Evolutionary conservation across 2,888 invertebrate genomes (phyloP), one percentile per base, ranked within the genome.

Genomic region (Ectemnius cavifrons): DNA sequence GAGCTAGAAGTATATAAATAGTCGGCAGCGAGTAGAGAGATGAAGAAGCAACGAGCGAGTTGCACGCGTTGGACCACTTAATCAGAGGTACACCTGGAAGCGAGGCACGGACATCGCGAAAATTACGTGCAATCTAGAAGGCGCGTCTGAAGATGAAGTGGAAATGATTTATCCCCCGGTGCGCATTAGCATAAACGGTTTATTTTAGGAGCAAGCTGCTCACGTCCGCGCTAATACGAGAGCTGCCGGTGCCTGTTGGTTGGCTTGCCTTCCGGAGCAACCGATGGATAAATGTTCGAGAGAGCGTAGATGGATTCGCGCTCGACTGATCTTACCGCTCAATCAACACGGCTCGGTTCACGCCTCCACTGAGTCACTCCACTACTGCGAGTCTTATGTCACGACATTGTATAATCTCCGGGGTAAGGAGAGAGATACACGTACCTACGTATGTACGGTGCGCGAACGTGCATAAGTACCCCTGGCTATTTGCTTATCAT

Each of bases 301-400:
- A 64, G 64, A 61, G 52, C 20, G 65, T 20, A 28, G 71, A 79
- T 82, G 83, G 77, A 86, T 85, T 85, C 80, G 81, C 84, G 85
- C 82, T 85, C 80, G 79, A 85, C 76, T 83, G 84, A 81, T 86
- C 83, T 85, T 77, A 85, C 81, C 81, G 77, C 84, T 86, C 79
- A 84, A 86, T 86, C 85, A 81, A 79, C 80, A 80, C 70, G 37
- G 37, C 37, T 71, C 75, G 66, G 77, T 77, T 80, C 79, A 63
- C 75, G 71, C 78, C 75, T 79, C 69, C 65, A 64, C 67, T 75
- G 75, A 84, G 76, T 83, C 83, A 75, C 67, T 83, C 75, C 46
- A 62, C 74, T 70, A 23, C 37, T 37, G 37, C 8, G 64, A 71
- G 77, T 80, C 80, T 82, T 70, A 73, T 79, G 73, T 77, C 80